Evolutionary conservation across 1,140 invertebrate species (phyloP).

Genomic region (Drosophila cardini): DNA sequence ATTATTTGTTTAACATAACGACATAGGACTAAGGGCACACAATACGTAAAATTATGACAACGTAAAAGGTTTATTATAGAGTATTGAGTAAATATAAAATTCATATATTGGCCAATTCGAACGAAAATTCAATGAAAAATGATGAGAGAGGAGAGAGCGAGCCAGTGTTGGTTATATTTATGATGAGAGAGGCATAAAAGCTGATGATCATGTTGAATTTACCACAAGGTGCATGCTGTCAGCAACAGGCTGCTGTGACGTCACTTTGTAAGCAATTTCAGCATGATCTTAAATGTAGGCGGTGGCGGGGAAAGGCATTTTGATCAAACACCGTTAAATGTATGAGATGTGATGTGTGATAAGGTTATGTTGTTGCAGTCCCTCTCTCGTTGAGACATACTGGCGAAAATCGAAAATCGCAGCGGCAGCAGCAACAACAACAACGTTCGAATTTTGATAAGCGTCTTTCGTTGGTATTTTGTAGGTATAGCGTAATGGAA

Average conservation of each 20-base stretch:
- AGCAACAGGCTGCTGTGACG: too few relatives aligned
- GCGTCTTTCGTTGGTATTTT: slow-evolving; percentile 43
- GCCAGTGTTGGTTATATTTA: slow-evolving; percentile 3
- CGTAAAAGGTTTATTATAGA: slow-evolving; percentile 30
- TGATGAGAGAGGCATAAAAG: slow-evolving; percentile 1
- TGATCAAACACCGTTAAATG: slow-evolving; percentile 7
- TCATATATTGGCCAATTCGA: slow-evolving; percentile 70
- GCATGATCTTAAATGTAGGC: slow-evolving; percentile 28
- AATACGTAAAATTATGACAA: slow-evolving; percentile 43
- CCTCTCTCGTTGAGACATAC: slow-evolving; percentile 29
- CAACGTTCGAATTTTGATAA: slow-evolving; percentile 71
- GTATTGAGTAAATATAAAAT: slow-evolving; percentile 49
- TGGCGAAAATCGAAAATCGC: slow-evolving; percentile 15
- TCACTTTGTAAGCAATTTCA: too few relatives aligned
- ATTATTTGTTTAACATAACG: background rate
- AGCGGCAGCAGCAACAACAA: slow-evolving; percentile 63
- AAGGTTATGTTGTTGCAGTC: slow-evolving; percentile 43
- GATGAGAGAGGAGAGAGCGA: slow-evolving; percentile 26
- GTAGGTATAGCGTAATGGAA: slow-evolving; percentile 15
- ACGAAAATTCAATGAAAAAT: slow-evolving; percentile 53
- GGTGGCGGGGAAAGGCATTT: background rate
- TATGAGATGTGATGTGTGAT: background rate
- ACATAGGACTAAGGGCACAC: background rate
- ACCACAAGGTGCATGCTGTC: background rate
- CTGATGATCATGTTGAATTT: background rate